Conservation (phyloP, 2,888 invertebrate species). For the Tiliacea citrago region DNA sequence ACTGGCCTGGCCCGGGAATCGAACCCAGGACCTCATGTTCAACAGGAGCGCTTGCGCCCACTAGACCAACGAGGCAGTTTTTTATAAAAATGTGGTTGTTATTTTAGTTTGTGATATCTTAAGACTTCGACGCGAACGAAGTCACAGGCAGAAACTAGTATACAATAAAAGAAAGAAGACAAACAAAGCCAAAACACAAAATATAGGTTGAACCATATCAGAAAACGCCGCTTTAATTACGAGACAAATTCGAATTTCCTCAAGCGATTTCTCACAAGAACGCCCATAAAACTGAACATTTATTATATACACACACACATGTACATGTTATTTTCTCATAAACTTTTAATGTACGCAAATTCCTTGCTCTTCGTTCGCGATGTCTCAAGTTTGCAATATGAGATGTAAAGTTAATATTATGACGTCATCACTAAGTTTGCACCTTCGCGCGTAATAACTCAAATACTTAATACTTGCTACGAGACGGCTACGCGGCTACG, state of each 20-base stretch:
- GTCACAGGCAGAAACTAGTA: too few relatives aligned
- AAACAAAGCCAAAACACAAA: too few relatives aligned
- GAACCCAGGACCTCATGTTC: too few relatives aligned
- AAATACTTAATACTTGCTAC: constrained; percentile 59
- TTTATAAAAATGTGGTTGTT: too few relatives aligned
- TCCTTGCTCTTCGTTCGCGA: constrained; percentile 29
- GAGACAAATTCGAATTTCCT: background rate
- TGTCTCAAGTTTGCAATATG: constrained; percentile 45
- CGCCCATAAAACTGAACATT: constrained; percentile 19
- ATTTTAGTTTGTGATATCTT: too few relatives aligned
- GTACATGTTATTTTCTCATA: constrained; percentile 35
- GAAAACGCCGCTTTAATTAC: background rate
- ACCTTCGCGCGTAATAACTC: constrained; percentile 53
- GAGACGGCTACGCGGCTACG: constrained; percentile 47
- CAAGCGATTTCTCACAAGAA: background rate
- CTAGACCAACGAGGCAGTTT: too few relatives aligned
- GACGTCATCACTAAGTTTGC: constrained; percentile 56
- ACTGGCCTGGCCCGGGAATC: too few relatives aligned
- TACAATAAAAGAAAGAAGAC: too few relatives aligned
- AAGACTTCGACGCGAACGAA: too few relatives aligned
- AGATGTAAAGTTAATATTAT: constrained; percentile 49
- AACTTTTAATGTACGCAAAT: constrained; percentile 62
- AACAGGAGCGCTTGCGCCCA: too few relatives aligned
- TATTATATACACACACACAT: too few relatives aligned
- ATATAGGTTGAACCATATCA: background rate